A percentile compares a stretch with the other conserved stretches of the same genome.
phyloP scores from a whole-genome alignment of 2,888 invertebrate genomes.

The Polymixis flavicincta region DNA sequence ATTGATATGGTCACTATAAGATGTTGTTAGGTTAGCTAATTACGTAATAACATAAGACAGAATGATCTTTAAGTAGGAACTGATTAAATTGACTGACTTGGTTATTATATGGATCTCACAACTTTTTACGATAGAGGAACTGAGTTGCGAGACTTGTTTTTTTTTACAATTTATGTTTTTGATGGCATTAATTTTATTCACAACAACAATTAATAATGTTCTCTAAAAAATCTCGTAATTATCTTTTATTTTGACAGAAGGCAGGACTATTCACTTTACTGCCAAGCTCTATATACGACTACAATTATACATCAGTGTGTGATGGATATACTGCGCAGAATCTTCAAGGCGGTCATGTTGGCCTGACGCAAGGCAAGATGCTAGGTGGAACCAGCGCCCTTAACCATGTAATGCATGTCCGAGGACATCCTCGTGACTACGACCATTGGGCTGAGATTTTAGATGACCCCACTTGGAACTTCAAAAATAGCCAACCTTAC shows the following conservation, averaged over 20 bases:
- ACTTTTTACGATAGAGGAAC: no score
- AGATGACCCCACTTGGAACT: constrained; percentile 46
- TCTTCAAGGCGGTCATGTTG: constrained; percentile 17
- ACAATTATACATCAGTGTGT: constrained; percentile 33
- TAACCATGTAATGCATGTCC: constrained; percentile 37
- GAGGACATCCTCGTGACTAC: constrained; percentile 29
- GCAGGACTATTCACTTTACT: constrained; percentile 13
- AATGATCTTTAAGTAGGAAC: no score
- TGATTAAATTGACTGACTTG: no score
- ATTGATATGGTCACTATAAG: no score
- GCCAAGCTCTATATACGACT: constrained; percentile 37
- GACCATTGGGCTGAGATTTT: constrained; percentile 36
- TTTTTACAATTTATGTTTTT: no score
- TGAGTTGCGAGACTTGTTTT: no score
- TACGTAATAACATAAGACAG: no score
- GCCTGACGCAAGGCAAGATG: constrained; percentile 50
- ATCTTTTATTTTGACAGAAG: constrained; percentile 11
- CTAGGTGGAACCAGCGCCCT: constrained; percentile 48
- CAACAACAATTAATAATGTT: not conserved
- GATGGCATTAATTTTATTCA: no score
- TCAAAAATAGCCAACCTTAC: constrained; percentile 36
- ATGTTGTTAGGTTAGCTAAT: no score
- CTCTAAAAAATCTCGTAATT: not conserved
- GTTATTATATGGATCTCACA: no score
- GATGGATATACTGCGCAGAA: constrained; percentile 32